phyloP scores from a whole-genome alignment of 2,113 vertebrate genomes.

The Sardina pilchardus region DNA sequence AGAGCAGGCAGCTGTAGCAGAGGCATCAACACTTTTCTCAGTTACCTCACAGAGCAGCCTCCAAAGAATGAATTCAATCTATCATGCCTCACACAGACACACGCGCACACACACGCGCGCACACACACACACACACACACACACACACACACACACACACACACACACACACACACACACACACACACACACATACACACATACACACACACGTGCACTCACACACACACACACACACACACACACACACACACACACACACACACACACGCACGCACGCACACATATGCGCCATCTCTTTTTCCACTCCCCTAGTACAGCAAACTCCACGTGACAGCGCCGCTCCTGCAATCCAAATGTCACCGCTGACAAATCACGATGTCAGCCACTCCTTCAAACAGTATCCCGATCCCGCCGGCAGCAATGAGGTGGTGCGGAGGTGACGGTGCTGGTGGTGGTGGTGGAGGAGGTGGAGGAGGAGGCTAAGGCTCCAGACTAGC shows the following conservation, averaged over 20 bases:
- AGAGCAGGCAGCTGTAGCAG: slow-evolving; percentile 37
- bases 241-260: neutral
- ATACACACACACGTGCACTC: neutral
- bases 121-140: neutral
- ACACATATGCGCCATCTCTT: neutral
- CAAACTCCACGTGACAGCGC: neutral
- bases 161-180: neutral
- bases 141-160: neutral
- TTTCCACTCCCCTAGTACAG: neutral
- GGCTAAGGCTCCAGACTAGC: neutral
- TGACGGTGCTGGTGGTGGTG: neutral
- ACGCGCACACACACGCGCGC: neutral
- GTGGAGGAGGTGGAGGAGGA: neutral
- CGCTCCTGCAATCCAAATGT: slow-evolving; percentile 37
- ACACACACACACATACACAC: neutral
- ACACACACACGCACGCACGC: neutral
- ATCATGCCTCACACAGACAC: neutral
- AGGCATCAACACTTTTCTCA: slow-evolving; percentile 26
- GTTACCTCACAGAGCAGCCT: slow-evolving; percentile 29
- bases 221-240: slow-evolving; percentile 2
- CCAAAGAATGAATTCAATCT: slow-evolving; percentile 32
- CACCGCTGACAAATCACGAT: slow-evolving; percentile 41
- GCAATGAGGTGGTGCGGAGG: slow-evolving; percentile 15
- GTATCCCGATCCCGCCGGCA: slow-evolving; percentile 40
- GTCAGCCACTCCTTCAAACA: slow-evolving; percentile 40